phyloP scores from a whole-genome alignment of 2,113 vertebrate genomes.

The Ranitomeya imitator region DNA sequence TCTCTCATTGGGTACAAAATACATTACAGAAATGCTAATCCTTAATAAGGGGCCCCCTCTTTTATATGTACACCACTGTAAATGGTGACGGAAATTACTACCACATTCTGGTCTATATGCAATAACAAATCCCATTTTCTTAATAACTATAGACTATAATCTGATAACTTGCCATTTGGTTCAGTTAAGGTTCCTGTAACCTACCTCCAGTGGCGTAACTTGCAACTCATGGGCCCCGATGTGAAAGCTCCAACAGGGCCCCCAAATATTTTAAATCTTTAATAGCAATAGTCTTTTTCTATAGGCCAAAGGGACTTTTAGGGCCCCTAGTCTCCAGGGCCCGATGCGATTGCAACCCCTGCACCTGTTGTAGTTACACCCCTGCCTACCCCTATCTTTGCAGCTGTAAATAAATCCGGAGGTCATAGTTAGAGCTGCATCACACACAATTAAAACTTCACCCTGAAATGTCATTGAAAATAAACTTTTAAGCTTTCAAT shows the following conservation, averaged over 20 bases:
- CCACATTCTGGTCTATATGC: neutral
- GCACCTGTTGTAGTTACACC: too few relatives aligned
- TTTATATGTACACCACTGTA: neutral
- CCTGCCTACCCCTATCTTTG: neutral
- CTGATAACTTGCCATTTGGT: neutral
- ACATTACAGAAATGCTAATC: neutral
- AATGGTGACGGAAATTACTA: neutral
- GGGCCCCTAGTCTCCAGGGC: too few relatives aligned
- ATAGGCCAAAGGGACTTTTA: too few relatives aligned
- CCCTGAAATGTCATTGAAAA: conserved; percentile 45
- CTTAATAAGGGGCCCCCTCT: neutral
- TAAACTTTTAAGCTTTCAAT: conserved; percentile 47
- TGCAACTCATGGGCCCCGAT: too few relatives aligned
- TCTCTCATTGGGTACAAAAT: neutral
- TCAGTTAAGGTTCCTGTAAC: neutral
- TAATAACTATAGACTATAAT: neutral
- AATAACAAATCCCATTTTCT: neutral
- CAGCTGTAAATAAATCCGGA: neutral
- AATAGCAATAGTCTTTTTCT: too few relatives aligned
- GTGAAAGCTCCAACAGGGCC: too few relatives aligned
- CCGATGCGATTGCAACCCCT: too few relatives aligned
- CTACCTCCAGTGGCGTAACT: neutral
- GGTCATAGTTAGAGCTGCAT: neutral
- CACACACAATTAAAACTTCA: conserved; percentile 19
- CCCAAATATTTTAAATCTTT: too few relatives aligned